phyloP scores from a whole-genome alignment of 64 coral and sea anemone genomes.

The Cladopsammia gracilis region DNA sequence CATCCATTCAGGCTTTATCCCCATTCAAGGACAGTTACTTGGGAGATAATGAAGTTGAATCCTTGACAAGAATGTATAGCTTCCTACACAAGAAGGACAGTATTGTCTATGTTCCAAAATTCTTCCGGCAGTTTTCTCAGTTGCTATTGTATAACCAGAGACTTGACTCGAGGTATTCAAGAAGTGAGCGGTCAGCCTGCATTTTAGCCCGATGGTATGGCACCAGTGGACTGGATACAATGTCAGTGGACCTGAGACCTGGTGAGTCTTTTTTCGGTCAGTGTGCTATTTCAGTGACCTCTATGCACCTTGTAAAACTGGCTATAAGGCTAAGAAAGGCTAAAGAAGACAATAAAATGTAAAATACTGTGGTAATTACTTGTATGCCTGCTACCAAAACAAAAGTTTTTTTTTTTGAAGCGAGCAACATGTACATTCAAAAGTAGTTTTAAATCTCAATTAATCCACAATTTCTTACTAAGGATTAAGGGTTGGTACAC shows the following conservation, averaged over 20 bases:
- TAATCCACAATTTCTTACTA: too few species aligned
- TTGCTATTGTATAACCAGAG: not conserved
- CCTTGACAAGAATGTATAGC: constrained; percentile 17
- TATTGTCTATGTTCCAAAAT: not conserved
- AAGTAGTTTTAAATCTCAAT: too few species aligned
- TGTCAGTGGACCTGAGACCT: constrained; percentile 15
- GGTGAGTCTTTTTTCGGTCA: constrained; percentile 23
- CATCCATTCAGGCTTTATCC: not conserved
- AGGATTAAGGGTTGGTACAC: too few species aligned
- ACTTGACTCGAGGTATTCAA: constrained; percentile 13
- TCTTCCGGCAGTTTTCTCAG: not conserved
- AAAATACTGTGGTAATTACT: too few species aligned
- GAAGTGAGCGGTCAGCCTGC: not conserved
- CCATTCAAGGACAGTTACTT: constrained; percentile 21
- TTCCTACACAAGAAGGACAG: not conserved
- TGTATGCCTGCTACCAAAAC: too few species aligned
- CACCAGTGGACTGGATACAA: constrained; percentile 7
- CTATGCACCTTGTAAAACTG: too few species aligned
- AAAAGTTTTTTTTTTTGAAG: too few species aligned
- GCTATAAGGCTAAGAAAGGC: too few species aligned
- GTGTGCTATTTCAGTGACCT: too few species aligned
- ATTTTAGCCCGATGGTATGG: constrained; percentile 23
- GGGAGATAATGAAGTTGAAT: constrained; percentile 51
- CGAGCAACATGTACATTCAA: too few species aligned
- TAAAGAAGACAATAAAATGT: too few species aligned